Evolutionary conservation across 2,113 vertebrate species (phyloP).

Genomic region (Apodemus speciosus): DNA sequence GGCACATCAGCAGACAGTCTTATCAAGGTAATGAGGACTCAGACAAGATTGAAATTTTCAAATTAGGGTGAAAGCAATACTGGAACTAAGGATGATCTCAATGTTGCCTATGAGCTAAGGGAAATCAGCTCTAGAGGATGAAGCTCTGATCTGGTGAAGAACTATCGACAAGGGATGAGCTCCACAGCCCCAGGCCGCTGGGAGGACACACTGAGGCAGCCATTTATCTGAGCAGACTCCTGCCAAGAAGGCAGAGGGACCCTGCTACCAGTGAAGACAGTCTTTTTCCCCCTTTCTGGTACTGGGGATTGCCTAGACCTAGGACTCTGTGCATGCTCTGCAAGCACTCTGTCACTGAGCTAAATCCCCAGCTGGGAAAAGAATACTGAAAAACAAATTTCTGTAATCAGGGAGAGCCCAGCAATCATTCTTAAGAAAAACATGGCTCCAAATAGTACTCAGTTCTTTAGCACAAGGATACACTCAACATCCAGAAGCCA

Average conservation of each 20-base stretch:
- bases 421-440: slow-evolving; percentile 17
- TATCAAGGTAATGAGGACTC: slow-evolving; percentile 37
- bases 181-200: background rate
- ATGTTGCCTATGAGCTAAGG: background rate
- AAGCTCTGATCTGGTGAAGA: slow-evolving; percentile 10
- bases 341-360: background rate
- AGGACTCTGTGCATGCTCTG: background rate
- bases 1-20: background rate
- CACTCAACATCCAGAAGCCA: background rate
- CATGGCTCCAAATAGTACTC: background rate
- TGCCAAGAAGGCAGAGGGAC: background rate
- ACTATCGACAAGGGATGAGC: background rate
- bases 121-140: background rate
- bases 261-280: slow-evolving; percentile 19
- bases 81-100: slow-evolving; percentile 1
- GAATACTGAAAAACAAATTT: slow-evolving; percentile 30
- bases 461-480: slow-evolving; percentile 6
- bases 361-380: background rate
- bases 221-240: background rate
- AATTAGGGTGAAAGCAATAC: slow-evolving; percentile 13
- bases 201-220: background rate
- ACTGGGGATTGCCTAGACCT: background rate
- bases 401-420: background rate
- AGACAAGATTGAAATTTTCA: slow-evolving; percentile 29
- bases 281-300: background rate